Percentiles rank a stretch among this genome's conserved stretches.
Evolutionary conservation across 2,113 vertebrate species (phyloP).

Genomic region (Sigmodon hispidus): DNA sequence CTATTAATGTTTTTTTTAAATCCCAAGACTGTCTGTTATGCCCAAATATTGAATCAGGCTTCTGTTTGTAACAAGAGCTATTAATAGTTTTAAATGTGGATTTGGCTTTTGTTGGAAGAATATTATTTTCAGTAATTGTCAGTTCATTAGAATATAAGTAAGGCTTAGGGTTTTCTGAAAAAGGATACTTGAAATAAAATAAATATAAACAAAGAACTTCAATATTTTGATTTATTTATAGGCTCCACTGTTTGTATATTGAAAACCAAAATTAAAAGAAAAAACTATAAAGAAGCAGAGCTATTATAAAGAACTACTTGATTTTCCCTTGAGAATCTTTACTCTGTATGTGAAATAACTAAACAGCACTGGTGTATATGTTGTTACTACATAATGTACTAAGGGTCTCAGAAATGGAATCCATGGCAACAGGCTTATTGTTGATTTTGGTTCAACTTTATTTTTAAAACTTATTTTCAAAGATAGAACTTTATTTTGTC

Average conservation of each 20-base stretch:
- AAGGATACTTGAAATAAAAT: slow-evolving; percentile 50
- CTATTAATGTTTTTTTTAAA: background rate
- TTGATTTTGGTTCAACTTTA: slow-evolving; percentile 34
- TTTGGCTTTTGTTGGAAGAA: slow-evolving; percentile 53
- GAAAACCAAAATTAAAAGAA: background rate
- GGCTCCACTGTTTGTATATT: slow-evolving; percentile 10
- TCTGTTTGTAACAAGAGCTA: slow-evolving; percentile 9
- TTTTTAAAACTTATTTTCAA: slow-evolving; percentile 20
- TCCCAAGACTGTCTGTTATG: background rate
- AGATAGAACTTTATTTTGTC: slow-evolving; percentile 1
- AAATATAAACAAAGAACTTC: slow-evolving; percentile 36
- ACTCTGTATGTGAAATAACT: slow-evolving; percentile 29
- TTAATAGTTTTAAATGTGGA: slow-evolving; percentile 33
- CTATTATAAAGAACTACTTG: slow-evolving; percentile 33
- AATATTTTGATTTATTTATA: slow-evolving; percentile 47
- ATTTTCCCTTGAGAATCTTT: slow-evolving; percentile 19
- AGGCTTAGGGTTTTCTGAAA: slow-evolving; percentile 35
- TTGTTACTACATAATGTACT: background rate
- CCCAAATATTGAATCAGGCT: background rate
- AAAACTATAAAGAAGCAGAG: background rate
- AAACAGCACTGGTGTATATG: background rate
- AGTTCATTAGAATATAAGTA: slow-evolving; percentile 51
- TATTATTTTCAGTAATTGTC: slow-evolving; percentile 55
- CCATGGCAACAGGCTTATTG: background rate
- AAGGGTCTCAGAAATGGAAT: slow-evolving; percentile 20